Percentiles rank a stretch among this genome's conserved stretches.
Conservation (phyloP, 2,113 vertebrate species). For the Andinoacara biseriatus region DNA sequence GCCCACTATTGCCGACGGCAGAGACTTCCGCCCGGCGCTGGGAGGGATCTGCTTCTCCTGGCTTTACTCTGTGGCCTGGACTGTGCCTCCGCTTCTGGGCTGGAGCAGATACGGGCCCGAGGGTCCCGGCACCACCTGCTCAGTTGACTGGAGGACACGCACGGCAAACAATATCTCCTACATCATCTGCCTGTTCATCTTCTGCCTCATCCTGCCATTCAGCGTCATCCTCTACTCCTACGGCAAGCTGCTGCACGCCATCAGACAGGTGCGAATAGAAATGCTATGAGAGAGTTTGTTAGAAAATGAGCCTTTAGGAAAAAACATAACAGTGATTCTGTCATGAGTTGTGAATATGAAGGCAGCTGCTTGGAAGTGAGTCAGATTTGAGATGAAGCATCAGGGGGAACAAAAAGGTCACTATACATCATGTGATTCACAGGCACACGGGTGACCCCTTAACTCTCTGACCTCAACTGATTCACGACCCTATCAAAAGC, state of each 20-base stretch:
- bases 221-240: constrained; percentile 83
- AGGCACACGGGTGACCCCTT: background rate
- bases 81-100: constrained; percentile 79
- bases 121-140: constrained; percentile 81
- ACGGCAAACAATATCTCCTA: constrained; percentile 83
- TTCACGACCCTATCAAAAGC: background rate
- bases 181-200: constrained; percentile 84
- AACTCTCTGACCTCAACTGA: background rate
- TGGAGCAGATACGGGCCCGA: constrained; percentile 85
- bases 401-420: background rate
- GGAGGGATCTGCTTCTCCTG: constrained; percentile 83
- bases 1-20: constrained; percentile 72
- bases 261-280: constrained; percentile 79
- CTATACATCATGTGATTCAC: background rate
- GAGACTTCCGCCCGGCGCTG: constrained; percentile 78
- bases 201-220: constrained; percentile 85
- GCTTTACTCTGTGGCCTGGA: constrained; percentile 83
- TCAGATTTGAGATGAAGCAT: background rate
- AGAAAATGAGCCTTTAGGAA: background rate
- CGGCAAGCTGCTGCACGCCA: constrained; percentile 77
- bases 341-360: background rate
- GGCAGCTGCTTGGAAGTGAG: background rate
- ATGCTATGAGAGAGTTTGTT: background rate
- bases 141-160: constrained; percentile 79
- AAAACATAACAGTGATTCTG: background rate